Evolutionary conservation across 2,797 vertebrate species (phyloP).

Genomic region (Mus minutoides): DNA sequence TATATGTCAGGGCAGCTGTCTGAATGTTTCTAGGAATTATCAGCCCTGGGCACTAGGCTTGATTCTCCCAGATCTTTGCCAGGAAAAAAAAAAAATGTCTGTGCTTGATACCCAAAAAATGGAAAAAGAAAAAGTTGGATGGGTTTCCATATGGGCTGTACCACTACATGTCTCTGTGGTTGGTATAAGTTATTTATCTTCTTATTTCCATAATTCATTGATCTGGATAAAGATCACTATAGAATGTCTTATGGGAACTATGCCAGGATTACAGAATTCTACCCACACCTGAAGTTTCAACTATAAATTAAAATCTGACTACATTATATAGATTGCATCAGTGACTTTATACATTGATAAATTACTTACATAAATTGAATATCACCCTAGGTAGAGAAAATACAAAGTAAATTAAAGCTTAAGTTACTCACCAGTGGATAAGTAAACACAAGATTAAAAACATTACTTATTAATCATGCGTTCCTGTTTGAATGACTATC

Average conservation of each 20-base stretch:
- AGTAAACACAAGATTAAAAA: background rate
- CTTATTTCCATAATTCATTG: background rate
- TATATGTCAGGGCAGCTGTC: background rate
- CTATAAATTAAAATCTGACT: constrained; percentile 44
- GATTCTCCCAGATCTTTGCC: background rate
- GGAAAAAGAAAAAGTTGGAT: background rate
- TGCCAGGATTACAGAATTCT: background rate
- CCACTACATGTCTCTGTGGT: background rate
- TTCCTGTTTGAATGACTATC: background rate
- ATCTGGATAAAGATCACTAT: background rate
- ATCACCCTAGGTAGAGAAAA: background rate
- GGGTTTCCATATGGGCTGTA: background rate
- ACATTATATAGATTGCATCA: background rate
- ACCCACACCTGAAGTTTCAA: background rate
- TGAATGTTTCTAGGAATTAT: background rate
- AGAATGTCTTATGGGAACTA: background rate
- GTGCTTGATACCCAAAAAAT: background rate
- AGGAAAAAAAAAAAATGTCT: background rate
- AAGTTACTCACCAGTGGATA: background rate
- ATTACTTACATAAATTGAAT: background rate
- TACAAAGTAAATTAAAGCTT: background rate
- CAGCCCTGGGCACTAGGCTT: background rate
- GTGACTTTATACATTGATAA: background rate
- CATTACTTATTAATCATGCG: background rate
- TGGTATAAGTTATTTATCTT: background rate